Conservation (phyloP, 2,113 vertebrate species). For the Ameiurus melas region DNA sequence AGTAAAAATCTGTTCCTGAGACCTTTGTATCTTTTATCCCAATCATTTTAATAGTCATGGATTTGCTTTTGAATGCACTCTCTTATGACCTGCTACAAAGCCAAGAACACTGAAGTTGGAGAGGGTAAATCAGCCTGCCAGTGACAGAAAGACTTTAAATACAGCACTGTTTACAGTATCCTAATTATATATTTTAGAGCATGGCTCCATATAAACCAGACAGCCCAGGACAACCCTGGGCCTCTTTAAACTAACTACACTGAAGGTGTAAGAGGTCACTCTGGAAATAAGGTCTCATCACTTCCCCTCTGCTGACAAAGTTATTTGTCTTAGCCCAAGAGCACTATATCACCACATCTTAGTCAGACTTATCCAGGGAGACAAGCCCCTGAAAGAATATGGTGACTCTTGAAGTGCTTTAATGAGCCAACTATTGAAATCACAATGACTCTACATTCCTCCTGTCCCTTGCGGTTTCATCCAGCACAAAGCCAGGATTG, state of each 20-base stretch:
- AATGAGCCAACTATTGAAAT: background rate
- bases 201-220: background rate
- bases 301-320: constrained; percentile 36
- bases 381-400: constrained; percentile 44
- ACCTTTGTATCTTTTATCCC: background rate
- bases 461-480: constrained; percentile 40
- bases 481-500: constrained; percentile 19
- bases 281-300: constrained; percentile 13
- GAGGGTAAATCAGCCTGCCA: background rate
- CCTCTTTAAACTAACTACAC: background rate
- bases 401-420: constrained; percentile 11
- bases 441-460: constrained; percentile 40
- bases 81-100: background rate
- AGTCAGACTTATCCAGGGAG: constrained; percentile 27
- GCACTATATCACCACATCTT: constrained; percentile 56
- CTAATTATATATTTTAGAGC: background rate
- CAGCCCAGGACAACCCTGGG: background rate
- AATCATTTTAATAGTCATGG: background rate
- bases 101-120: background rate
- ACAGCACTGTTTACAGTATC: background rate
- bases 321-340: constrained; percentile 47
- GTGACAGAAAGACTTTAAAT: background rate
- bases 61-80: background rate
- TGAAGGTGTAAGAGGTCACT: constrained; percentile 8
- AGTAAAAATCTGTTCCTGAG: background rate